Percentiles rank a stretch among this genome's conserved stretches.
phyloP scores from a whole-genome alignment of 2,888 invertebrate species.

The Epistrophe eligans region DNA sequence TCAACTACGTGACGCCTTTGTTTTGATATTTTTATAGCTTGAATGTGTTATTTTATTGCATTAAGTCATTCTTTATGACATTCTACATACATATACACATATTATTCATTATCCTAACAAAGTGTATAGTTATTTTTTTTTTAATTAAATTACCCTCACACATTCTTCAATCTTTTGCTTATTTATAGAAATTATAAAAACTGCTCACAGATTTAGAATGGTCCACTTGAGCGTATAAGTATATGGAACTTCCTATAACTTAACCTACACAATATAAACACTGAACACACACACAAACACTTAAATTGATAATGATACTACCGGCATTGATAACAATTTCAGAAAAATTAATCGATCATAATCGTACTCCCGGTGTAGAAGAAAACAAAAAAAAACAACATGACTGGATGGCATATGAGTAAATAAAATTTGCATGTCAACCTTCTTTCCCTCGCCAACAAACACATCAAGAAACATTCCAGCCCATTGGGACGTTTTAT shows the following conservation, averaged over 20 bases:
- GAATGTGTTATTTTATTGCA: neutral
- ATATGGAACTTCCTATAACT: constrained; percentile 38
- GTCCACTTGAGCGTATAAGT: constrained; percentile 15
- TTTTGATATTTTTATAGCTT: neutral
- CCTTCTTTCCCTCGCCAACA: constrained; percentile 48
- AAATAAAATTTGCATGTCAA: constrained; percentile 40
- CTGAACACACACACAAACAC: neutral
- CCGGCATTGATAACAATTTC: constrained; percentile 16
- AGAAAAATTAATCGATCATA: constrained; percentile 58
- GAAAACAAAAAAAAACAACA: neutral
- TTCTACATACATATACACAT: too few species aligned
- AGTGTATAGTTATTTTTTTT: neutral
- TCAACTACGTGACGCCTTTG: neutral
- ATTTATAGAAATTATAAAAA: constrained; percentile 12
- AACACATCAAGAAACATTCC: neutral
- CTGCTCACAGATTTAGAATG: neutral
- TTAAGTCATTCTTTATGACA: too few species aligned
- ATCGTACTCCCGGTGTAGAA: constrained; percentile 13
- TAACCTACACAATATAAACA: neutral
- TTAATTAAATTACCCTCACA: neutral
- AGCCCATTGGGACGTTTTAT: constrained; percentile 37
- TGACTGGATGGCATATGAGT: neutral
- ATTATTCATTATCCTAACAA: too few species aligned
- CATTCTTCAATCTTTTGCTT: neutral
- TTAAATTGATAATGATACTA: constrained; percentile 35